These are phyloP conservation scores for Percopsis omiscomaycus DNA, from an alignment of 2,797 vertebrate genomes.

Conservation along the genomic window DNA sequence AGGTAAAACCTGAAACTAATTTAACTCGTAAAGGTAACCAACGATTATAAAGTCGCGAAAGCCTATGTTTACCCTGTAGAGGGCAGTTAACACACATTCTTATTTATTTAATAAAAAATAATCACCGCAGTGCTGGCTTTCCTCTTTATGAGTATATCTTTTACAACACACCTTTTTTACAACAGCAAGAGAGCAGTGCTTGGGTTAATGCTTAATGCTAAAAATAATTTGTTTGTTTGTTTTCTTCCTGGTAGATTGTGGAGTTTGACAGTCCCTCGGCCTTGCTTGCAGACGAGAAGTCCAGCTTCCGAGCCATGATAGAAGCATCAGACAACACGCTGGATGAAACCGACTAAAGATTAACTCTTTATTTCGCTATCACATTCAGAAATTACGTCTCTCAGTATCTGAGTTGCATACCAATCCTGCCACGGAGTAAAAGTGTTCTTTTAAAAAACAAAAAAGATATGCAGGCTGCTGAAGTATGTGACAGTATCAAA, in stretches of 20 bases:
- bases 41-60: too few species aligned
- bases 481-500: neutral
- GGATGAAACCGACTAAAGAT: slow-evolving; percentile 46
- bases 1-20: too few species aligned
- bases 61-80: too few species aligned
- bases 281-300: slow-evolving; percentile 78
- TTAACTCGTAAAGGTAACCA: too few species aligned
- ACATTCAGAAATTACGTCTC: slow-evolving; percentile 8
- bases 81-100: too few species aligned
- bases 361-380: slow-evolving; percentile 31
- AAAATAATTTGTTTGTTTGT: slow-evolving; percentile 25
- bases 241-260: slow-evolving; percentile 70
- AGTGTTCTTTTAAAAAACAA: slow-evolving; percentile 27
- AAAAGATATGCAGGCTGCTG: slow-evolving; percentile 18
- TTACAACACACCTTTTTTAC: too few species aligned
- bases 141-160: too few species aligned
- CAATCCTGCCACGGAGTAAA: slow-evolving; percentile 36
- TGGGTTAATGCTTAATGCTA: too few species aligned
- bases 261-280: slow-evolving; percentile 80
- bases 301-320: slow-evolving; percentile 79
- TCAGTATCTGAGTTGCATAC: slow-evolving; percentile 39
- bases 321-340: slow-evolving; percentile 70
- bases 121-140: too few species aligned
- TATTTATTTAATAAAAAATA: too few species aligned
- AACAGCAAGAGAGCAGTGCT: too few species aligned